Evolutionary conservation across 2,797 vertebrate genomes (phyloP).

Genomic region (Galagoides demidoff): DNA sequence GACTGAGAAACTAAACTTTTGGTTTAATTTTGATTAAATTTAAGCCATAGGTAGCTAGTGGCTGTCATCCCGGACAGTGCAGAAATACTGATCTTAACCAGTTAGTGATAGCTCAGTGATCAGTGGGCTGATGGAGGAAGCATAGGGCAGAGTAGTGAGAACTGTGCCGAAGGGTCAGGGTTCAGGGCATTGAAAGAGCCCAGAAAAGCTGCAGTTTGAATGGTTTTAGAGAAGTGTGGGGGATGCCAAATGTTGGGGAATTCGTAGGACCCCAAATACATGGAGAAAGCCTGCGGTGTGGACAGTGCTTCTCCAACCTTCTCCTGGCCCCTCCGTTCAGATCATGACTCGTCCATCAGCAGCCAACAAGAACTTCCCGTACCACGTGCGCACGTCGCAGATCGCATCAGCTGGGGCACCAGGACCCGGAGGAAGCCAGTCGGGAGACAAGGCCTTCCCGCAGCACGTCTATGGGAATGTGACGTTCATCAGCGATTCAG

Average conservation of each 20-base stretch:
- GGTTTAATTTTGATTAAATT: conserved; percentile 29
- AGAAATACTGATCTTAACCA: neutral
- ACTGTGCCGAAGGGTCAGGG: neutral
- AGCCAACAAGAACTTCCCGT: conserved; percentile 97
- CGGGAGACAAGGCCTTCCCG: conserved; percentile 88
- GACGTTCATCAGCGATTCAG: conserved; percentile 95
- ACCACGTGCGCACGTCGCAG: conserved; percentile 96
- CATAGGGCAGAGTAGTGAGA: neutral
- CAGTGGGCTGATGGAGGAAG: neutral
- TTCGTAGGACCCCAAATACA: neutral
- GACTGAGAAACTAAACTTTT: conserved; percentile 18
- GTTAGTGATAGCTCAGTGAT: neutral
- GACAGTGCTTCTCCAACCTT: neutral
- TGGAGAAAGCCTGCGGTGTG: neutral
- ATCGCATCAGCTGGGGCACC: conserved; percentile 86
- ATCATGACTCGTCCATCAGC: conserved; percentile 95
- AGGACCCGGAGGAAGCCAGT: conserved; percentile 49
- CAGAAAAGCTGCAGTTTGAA: neutral
- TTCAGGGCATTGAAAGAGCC: neutral
- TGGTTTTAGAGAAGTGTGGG: neutral
- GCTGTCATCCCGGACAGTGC: neutral
- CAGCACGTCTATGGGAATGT: conserved; percentile 95
- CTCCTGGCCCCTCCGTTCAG: conserved; percentile 77
- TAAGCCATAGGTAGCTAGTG: conserved; percentile 11
- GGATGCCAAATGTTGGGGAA: neutral